These are phyloP conservation scores for Malurus alboscapulatus DNA, from an alignment of 2,113 vertebrate species.

Conservation along the genomic window DNA sequence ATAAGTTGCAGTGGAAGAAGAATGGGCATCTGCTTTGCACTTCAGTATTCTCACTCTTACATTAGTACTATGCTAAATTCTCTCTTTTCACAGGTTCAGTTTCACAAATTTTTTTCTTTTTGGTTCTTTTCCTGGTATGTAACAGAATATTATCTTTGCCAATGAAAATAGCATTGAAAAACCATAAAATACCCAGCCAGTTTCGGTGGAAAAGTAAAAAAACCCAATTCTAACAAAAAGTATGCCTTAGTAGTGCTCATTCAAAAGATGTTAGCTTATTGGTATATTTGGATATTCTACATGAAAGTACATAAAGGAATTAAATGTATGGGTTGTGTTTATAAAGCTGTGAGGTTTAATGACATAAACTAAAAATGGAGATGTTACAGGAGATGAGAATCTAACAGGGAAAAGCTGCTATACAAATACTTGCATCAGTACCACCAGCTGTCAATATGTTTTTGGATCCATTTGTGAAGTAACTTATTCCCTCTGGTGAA, in stretches of 20 bases:
- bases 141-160: not conserved
- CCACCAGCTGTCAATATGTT: constrained; percentile 34
- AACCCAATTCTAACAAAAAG: not conserved
- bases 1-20: not conserved
- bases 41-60: not conserved
- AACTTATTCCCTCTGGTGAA: not conserved
- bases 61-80: constrained; percentile 5
- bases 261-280: not conserved
- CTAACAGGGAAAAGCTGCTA: not conserved
- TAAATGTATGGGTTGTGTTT: not conserved
- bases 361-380: not conserved
- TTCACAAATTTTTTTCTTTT: constrained; percentile 15
- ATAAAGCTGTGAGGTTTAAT: not conserved
- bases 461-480: constrained; percentile 23
- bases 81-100: constrained; percentile 36
- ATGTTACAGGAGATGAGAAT: constrained; percentile 42
- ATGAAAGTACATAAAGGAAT: not conserved
- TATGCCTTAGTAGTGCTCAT: not conserved
- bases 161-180: constrained; percentile 13
- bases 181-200: not conserved
- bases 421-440: not conserved
- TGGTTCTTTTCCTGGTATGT: not conserved
- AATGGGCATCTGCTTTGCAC: not conserved
- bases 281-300: not conserved
- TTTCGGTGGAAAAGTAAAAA: not conserved